Evolutionary conservation across 2,113 vertebrate species (phyloP), one percentile per base, ranked within the genome.

Genomic region (Clarias batrachus): DNA sequence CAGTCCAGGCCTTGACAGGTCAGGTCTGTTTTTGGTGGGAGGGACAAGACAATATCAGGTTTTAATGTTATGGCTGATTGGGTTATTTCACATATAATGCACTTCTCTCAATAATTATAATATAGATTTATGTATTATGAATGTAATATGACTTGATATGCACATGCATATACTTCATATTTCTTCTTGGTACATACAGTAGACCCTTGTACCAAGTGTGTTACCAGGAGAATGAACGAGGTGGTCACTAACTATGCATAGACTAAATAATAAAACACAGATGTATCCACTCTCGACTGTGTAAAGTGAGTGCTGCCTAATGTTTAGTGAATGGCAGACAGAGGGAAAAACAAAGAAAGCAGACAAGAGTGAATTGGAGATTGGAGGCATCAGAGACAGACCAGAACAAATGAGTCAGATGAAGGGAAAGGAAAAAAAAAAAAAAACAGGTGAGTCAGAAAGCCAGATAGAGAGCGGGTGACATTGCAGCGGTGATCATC

Each of bases 361-460:
- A 54, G 79, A 25, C 52, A 10, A 73, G 56, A 74, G 10, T 25
- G 62, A 74, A 68, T n/a, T n/a, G 80, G 10, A 66, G 16, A 56
- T n/a, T 27, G 66, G 62, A 79, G 74, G 33, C 48, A 70, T 37
- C n/a, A 77, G 66, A 37, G n/a, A 25, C 56, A 88, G 88, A 56
- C 74, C 90, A 86, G 59, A 66, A 86, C 56, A 87, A 83, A 85
- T 87, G 48, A 82, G 89, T 82, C 63, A 89, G 14, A 84, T 48
- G 48, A 33, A 79, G 52, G 33, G 60, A 84, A 65, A 27, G 27
- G 21, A 48, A 30, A 33, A 33, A 33, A 33, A 33, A 33, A 16
- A 80, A 84, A 66, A 27, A 90, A 71, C 19, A 62, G 65, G 68
- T 87, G 82, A 74, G 60, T 65, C 59, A 82, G 65, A 82, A 41